Percentiles rank a stretch among this genome's conserved stretches.
These are phyloP conservation scores for Brachyptera risi DNA, from an alignment of 2,888 invertebrate genomes.

Conservation along the genomic window DNA sequence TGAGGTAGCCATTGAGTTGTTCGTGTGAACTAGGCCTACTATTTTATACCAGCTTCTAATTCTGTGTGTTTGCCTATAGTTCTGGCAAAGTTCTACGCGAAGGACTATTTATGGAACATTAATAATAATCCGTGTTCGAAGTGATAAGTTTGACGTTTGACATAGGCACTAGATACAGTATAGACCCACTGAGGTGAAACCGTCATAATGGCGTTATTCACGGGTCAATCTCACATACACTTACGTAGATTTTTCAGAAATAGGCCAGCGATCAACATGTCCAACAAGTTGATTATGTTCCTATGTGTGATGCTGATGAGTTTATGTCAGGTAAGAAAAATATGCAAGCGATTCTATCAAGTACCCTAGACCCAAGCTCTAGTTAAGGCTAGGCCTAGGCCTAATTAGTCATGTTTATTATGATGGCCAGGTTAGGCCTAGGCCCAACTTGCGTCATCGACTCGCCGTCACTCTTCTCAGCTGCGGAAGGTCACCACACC, in stretches of 20 bases:
- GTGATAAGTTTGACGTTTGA: too few species aligned
- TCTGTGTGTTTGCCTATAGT: too few species aligned
- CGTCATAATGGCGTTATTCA: slow-evolving; percentile 9
- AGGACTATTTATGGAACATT: too few species aligned
- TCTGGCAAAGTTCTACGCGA: too few species aligned
- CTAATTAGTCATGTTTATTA: slow-evolving; percentile 5
- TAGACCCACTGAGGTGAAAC: too few species aligned
- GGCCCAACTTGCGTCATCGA: too few species aligned
- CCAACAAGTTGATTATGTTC: background rate
- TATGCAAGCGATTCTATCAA: background rate
- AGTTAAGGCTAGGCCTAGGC: background rate
- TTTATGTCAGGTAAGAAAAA: slow-evolving; percentile 4
- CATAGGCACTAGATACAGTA: too few species aligned
- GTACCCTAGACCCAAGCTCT: background rate
- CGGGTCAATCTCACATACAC: slow-evolving; percentile 6
- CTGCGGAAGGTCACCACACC: slow-evolving; percentile 15
- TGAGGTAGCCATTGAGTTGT: background rate
- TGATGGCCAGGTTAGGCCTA: too few species aligned
- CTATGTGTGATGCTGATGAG: background rate
- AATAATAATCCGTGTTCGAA: too few species aligned
- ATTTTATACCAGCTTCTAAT: background rate
- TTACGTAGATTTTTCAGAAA: slow-evolving; percentile 3
- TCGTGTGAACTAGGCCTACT: background rate
- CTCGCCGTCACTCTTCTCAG: background rate
- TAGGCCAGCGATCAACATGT: background rate